Base-by-base conservation (phyloP, 2,888 invertebrate genomes). In the Drosophila niveifrons region DNA sequence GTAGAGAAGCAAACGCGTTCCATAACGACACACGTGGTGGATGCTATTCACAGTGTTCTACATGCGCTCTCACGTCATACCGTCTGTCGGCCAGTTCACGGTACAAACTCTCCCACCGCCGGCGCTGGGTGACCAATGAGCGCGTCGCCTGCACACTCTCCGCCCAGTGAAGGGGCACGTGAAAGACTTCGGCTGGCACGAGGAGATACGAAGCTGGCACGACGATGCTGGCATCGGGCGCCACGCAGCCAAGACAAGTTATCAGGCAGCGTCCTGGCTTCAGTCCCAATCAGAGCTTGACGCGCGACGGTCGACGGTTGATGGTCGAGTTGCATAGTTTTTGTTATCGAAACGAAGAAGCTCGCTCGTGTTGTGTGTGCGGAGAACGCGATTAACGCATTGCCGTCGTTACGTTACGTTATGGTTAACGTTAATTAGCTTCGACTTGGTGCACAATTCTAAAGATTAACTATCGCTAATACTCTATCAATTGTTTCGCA, bases 221-320 rank as follows among this genome's bases (percentile, higher is more conserved):
- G 79, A 77, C 13, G 56, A 23, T 18, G 9, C 59, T 17, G 3
- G 0, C 50, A 13, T 23, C 51, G 53, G 57, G 56, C 66, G 63
- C 63, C 66, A 43, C 47, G 48, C 68, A 62, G 57, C 29, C 69
- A 51, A 39, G 55, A 53, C 64, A 62, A 66, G 56, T 70, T 72
- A 80, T 74, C 78, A 75, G 63, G 62, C 56, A 53, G 28, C 71
- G 75, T 71, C 72, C 72, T 75, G 41, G 73, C 68, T 89, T 90
- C 81, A 91, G 90, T 91, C 80, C 83, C 87, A 89, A 90, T 86
- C 89, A 83, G 87, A 82, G 81, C 83, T 82, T 84, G 81, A 75
- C 70, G 79, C 78, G 82, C 66, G 80, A 58, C 80, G 85, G 88
- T 90, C 79, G 79, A 41, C 39, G 39, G 13, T 13, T 15, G 8